These are phyloP conservation scores for Poeciliopsis retropinna DNA, from an alignment of 2,113 vertebrate genomes.

Conservation along the genomic window DNA sequence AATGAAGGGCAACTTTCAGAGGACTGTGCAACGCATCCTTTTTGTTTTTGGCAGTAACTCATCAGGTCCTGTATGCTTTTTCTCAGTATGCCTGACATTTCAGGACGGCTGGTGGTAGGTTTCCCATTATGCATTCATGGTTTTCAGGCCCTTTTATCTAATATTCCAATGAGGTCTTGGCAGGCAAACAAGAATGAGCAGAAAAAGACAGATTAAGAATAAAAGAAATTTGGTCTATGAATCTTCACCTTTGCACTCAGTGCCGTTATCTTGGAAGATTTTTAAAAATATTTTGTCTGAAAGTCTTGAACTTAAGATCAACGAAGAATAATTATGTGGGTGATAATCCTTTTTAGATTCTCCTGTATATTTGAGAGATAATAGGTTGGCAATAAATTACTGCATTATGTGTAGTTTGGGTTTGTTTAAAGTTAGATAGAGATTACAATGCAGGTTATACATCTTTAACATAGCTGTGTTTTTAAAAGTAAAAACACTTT, in stretches of 20 bases:
- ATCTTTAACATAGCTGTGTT: no score
- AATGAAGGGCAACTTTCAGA: conserved; percentile 28
- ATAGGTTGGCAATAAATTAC: no score
- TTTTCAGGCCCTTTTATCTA: not conserved
- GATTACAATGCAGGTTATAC: no score
- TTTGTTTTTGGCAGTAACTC: conserved; percentile 28
- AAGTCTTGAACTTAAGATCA: not conserved
- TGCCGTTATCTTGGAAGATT: not conserved
- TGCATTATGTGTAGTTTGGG: no score
- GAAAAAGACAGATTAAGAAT: not conserved
- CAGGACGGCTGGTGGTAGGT: not conserved
- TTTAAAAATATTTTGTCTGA: not conserved
- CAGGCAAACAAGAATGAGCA: not conserved
- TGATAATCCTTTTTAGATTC: not conserved
- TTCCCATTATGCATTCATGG: not conserved
- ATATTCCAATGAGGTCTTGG: not conserved
- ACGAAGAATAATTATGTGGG: not conserved
- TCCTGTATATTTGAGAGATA: not conserved
- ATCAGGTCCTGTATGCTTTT: not conserved
- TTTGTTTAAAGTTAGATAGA: no score
- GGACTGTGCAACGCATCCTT: conserved; percentile 18
- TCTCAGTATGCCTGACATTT: not conserved
- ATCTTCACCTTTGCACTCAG: not conserved
- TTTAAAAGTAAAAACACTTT: no score
- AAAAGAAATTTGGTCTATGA: not conserved